Conservation (phyloP, 2,797 vertebrate species). For the Botia almorhae region DNA sequence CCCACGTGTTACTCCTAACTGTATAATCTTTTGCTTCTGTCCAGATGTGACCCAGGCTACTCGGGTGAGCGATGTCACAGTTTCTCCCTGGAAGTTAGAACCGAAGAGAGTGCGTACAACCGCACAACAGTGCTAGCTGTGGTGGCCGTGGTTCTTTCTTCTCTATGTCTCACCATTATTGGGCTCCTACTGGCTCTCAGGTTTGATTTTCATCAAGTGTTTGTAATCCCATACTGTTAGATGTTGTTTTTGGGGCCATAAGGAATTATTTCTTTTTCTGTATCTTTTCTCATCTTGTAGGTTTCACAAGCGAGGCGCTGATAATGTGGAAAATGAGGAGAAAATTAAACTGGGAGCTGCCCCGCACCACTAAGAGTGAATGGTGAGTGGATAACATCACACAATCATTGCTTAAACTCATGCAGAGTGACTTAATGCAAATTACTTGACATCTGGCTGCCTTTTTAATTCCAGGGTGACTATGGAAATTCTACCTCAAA, state of each 20-base stretch:
- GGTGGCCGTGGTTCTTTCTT: slow-evolving; percentile 91
- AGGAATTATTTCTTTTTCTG: neutral
- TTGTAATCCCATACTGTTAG: neutral
- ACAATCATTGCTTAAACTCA: slow-evolving; percentile 26
- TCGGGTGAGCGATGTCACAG: slow-evolving; percentile 89
- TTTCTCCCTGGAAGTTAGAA: slow-evolving; percentile 80
- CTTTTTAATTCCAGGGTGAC: slow-evolving; percentile 65
- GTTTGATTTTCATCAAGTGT: slow-evolving; percentile 69
- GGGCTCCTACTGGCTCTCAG: slow-evolving; percentile 90
- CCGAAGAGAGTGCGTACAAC: slow-evolving; percentile 78
- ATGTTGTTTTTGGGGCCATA: neutral
- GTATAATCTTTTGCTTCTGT: neutral
- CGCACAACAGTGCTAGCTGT: slow-evolving; percentile 91
- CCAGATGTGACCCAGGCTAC: slow-evolving; percentile 87
- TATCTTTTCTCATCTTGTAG: slow-evolving; percentile 68
- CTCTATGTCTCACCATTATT: slow-evolving; percentile 91
- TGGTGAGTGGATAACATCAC: slow-evolving; percentile 69
- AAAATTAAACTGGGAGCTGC: slow-evolving; percentile 92
- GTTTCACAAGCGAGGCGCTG: slow-evolving; percentile 95
- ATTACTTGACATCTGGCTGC: slow-evolving; percentile 14
- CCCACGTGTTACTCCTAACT: neutral
- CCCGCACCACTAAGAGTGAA: slow-evolving; percentile 85
- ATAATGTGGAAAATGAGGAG: slow-evolving; percentile 95
- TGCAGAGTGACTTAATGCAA: neutral
- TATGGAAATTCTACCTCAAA: slow-evolving; percentile 83